Evolutionary conservation across 2,113 vertebrate genomes (phyloP).

Genomic region (Epinephelus moara): DNA sequence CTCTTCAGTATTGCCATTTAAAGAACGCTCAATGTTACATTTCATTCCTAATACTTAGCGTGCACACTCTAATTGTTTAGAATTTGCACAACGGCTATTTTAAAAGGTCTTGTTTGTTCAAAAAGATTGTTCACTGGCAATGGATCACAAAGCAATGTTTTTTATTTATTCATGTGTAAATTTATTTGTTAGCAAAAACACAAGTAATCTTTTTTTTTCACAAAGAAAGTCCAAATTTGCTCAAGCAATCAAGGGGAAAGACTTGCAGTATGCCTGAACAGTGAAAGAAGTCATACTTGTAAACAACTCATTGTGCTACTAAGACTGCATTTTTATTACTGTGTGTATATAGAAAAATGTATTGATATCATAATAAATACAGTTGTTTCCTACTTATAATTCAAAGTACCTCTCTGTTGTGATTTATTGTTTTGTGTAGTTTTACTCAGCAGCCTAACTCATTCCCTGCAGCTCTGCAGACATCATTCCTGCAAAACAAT

Average conservation of each 20-base stretch:
- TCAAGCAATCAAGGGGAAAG: constrained; percentile 77
- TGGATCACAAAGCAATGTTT: constrained; percentile 61
- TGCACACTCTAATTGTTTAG: constrained; percentile 53
- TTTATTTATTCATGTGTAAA: constrained; percentile 78
- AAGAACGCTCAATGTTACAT: constrained; percentile 28
- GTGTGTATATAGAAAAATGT: constrained; percentile 83
- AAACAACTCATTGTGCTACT: constrained; percentile 79
- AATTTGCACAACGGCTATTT: constrained; percentile 59
- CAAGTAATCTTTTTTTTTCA: constrained; percentile 2
- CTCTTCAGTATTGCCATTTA: constrained; percentile 57
- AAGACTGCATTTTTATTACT: constrained; percentile 83
- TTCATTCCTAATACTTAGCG: constrained; percentile 38
- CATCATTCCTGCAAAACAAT: background rate
- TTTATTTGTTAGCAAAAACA: constrained; percentile 57
- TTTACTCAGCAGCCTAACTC: background rate
- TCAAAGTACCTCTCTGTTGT: constrained; percentile 26
- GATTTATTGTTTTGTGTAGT: background rate
- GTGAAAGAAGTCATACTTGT: constrained; percentile 68
- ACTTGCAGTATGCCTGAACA: constrained; percentile 54
- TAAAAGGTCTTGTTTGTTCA: constrained; percentile 45
- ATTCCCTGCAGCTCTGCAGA: background rate
- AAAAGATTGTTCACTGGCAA: constrained; percentile 54
- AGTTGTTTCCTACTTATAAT: constrained; percentile 86
- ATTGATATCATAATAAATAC: constrained; percentile 87
- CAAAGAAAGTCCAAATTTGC: constrained; percentile 74